Conservation (phyloP, 1,140 invertebrate species). For the Parasteatoda tepidariorum region DNA sequence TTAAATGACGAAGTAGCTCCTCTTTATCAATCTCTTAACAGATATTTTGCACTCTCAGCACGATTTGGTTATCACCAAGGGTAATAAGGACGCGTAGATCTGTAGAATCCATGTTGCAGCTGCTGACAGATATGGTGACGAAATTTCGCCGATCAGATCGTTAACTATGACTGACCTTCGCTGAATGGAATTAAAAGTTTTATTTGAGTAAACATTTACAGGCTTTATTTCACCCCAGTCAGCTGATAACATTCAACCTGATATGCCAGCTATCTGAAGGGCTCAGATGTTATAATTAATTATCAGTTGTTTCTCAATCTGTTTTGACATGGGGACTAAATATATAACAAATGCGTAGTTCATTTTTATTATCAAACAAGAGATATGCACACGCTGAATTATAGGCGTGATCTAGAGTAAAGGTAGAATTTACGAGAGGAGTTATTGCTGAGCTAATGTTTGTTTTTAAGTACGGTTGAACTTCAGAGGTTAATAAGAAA, state of each 20-base stretch:
- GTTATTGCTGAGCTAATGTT: too few relatives aligned
- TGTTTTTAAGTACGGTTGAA: too few relatives aligned
- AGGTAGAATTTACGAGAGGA: too few relatives aligned
- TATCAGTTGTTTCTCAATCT: neutral
- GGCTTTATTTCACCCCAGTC: neutral
- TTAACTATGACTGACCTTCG: neutral
- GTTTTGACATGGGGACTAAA: neutral
- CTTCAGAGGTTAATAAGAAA: too few relatives aligned
- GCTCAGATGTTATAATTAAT: neutral
- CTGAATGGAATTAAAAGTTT: neutral
- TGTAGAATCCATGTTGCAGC: too few relatives aligned
- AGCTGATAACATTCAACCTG: neutral
- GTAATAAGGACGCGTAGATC: too few relatives aligned
- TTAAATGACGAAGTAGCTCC: too few relatives aligned
- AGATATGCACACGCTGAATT: neutral
- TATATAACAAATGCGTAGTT: neutral
- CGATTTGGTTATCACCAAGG: neutral
- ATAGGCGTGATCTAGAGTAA: too few relatives aligned
- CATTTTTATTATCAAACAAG: neutral
- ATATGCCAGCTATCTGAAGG: neutral
- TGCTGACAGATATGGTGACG: neutral
- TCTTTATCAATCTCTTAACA: too few relatives aligned
- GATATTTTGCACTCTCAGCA: neutral
- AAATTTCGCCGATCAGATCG: neutral
- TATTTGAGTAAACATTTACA: neutral